Evolutionary conservation across 2,797 vertebrate genomes (phyloP).

Genomic region (Melopsittacus undulatus): DNA sequence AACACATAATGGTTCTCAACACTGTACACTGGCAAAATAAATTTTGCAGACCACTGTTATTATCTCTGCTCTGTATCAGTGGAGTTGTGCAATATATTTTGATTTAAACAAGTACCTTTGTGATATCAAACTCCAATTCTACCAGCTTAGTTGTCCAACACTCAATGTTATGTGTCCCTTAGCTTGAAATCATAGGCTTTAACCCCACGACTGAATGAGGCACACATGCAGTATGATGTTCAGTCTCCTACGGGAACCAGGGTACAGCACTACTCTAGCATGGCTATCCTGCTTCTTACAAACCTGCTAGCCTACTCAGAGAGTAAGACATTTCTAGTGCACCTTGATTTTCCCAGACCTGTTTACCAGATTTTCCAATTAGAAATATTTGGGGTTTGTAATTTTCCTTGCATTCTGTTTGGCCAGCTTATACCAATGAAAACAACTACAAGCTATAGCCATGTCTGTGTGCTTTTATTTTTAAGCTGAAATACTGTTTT

Average conservation of each 20-base stretch:
- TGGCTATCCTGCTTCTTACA: neutral
- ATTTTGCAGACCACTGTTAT: neutral
- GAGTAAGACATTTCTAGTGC: neutral
- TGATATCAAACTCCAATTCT: neutral
- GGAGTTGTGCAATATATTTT: neutral
- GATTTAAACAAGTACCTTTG: neutral
- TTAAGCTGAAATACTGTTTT: neutral
- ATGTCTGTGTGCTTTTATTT: neutral
- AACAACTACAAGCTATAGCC: neutral
- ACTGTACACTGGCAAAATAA: neutral
- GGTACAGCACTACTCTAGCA: neutral
- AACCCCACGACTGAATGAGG: neutral
- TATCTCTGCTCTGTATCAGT: neutral
- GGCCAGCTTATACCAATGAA: neutral
- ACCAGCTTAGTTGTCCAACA: neutral
- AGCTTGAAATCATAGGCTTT: neutral
- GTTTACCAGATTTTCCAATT: neutral
- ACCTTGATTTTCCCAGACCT: neutral
- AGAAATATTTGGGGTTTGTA: neutral
- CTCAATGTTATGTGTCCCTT: neutral
- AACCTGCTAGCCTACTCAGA: neutral
- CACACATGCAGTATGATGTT: neutral
- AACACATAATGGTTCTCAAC: neutral
- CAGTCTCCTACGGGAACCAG: neutral
- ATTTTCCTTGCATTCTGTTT: neutral